Base-by-base conservation (phyloP, 1,140 invertebrate genomes). In the Microplitis demolitor region DNA sequence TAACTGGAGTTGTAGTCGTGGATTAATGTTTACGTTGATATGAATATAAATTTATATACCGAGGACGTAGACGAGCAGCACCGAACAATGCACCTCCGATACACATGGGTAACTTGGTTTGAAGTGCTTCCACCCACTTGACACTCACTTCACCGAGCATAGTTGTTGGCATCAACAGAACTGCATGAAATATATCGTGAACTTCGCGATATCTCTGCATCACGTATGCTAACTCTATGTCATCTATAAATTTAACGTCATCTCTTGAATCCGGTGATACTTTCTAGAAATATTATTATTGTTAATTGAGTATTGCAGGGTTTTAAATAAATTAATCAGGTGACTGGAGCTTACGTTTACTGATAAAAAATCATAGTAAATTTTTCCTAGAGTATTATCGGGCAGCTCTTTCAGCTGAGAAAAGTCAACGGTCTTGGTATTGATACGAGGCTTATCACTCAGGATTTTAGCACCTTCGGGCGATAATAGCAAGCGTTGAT, bases 61-160 rank as follows among this genome's bases (percentile, higher is more conserved):
- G 97, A 66, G 95, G 92, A 83, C 89, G 90, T 14, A 98, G 88
- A 76, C 96, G 88, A 6, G 91, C 87, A 13, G 96, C 92, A 16
- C 96, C 96, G 89, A 97, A 96, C 67, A 98, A 88, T 0, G 93
- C 96, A 51, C 93, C 96, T 72, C 90, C 90, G 62, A 95, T 88
- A 82, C 96, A 97, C 96, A 98, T 97, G 2, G 97, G 96, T 35
- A 98, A 84, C 67, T 90, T 91, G 14, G 92, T 95, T 87, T 98
- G 97, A 60, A 99, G 90, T 5, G 92, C 97, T 91, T 99, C 98
- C 68, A 99, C 90, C 96, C 97, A 99, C 88, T 99, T 99, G 4
- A 99, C 94, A 5, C 94, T 91, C 14, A 98, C 96, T 90, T 97
- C 93, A 81, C 96, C 95, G 4, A 98, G 87, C 96, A 99, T 98